Percentiles rank a stretch among this genome's conserved stretches.
Evolutionary conservation across 2,113 vertebrate genomes (phyloP).

Genomic region (Podiceps cristatus): DNA sequence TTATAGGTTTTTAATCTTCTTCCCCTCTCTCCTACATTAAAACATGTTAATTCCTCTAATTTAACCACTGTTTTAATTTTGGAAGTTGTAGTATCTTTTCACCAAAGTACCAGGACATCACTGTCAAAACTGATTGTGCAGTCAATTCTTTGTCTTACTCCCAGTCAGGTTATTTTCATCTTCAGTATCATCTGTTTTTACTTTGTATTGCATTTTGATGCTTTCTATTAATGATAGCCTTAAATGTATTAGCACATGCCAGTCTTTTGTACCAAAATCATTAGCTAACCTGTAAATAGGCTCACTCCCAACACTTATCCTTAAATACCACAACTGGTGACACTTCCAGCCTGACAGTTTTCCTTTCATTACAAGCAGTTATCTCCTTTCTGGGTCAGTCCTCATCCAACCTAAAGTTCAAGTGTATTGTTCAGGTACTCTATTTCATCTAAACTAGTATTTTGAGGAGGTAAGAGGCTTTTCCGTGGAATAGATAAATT

Average conservation of each 20-base stretch:
- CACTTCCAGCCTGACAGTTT: neutral
- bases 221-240: neutral
- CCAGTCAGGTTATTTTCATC: neutral
- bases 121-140: neutral
- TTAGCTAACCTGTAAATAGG: neutral
- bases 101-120: neutral
- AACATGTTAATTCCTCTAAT: neutral
- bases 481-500: neutral
- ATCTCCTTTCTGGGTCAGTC: neutral
- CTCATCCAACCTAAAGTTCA: neutral
- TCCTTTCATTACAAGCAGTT: neutral
- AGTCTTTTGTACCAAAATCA: neutral
- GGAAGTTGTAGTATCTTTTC: neutral
- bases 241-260: neutral
- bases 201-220: neutral
- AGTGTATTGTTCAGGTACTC: neutral
- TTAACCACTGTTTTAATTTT: neutral
- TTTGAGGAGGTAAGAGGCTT: neutral
- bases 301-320: neutral
- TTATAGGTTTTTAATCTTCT: neutral
- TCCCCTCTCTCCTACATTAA: neutral
- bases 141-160: neutral
- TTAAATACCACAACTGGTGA: neutral
- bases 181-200: neutral
- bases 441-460: neutral